Conservation (phyloP, 92 coral and sea anemone species). For the Zoanthus solanderi region DNA sequence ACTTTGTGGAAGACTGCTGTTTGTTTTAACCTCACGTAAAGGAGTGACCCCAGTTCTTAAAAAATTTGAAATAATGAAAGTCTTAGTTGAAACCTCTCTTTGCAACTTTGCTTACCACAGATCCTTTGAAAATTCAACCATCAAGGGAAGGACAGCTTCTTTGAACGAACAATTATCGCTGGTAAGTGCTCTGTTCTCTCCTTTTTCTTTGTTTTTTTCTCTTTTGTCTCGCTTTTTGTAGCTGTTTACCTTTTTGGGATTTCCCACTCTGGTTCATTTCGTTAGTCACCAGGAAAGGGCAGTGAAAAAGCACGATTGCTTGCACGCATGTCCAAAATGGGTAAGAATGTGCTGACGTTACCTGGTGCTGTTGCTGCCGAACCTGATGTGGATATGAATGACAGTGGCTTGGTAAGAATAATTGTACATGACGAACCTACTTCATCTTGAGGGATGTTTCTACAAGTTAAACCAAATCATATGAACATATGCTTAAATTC, state of each 20-base stretch:
- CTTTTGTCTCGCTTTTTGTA: no score
- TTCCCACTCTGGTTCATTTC: neutral
- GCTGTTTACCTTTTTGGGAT: no score
- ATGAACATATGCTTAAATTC: no score
- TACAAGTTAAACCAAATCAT: no score
- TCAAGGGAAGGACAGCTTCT: conserved; percentile 94
- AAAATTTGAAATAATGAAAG: neutral
- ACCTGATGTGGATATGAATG: conserved; percentile 68
- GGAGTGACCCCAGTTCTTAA: neutral
- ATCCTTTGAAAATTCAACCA: conserved; percentile 63
- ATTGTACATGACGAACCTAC: neutral
- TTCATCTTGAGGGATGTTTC: neutral
- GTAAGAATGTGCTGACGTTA: conserved; percentile 85
- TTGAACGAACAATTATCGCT: conserved; percentile 83
- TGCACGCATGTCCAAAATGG: conserved; percentile 99
- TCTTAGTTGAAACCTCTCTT: no score
- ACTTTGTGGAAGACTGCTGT: no score
- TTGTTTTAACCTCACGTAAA: no score
- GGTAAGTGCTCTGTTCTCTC: conserved; percentile 57
- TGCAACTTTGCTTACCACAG: neutral
- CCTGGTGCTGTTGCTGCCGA: conserved; percentile 92
- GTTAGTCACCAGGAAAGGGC: conserved; percentile 92
- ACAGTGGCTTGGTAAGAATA: conserved; percentile 44
- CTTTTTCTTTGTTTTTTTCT: no score
- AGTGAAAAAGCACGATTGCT: conserved; percentile 92